Evolutionary conservation across 2,888 invertebrate genomes (phyloP), one percentile per base, ranked within the genome.

Genomic region (Ametastegia equiseti): DNA sequence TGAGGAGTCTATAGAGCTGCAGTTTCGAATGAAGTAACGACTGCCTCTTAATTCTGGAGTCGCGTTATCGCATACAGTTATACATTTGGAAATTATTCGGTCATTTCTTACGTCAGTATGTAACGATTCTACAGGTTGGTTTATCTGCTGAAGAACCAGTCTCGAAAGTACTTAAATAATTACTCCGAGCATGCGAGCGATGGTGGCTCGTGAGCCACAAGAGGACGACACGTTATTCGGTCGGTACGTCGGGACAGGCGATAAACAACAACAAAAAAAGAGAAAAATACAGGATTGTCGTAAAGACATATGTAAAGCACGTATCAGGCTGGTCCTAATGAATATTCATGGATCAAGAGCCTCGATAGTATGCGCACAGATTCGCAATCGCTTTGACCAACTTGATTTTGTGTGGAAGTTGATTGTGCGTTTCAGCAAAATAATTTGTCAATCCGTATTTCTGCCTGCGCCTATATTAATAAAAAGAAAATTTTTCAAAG

Each of bases 171-270:
- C 39, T 15, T 15, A 36, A 67, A 39, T 67, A 67, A 67, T 67
- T 67, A 42, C 39, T 67, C 39, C 23, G 39, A 67, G 23, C 67
- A 67, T 67, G 67, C 67, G 42, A 67, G 67, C 23, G 39, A n/a
- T 7, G 19, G 36, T 67, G 23, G 23, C 39, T 36, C 19, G 23
- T 19, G 39, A 67, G 23, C 39, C 39, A 67, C n/a, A 39, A 39
- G 39, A 39, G 67, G 19, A 39, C 19, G 67, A 39, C 19, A 15
- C 19, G 13, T 67, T 39, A 67, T 67, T 23, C 9, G 7, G 11
- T 19, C 42, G 19, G 42, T 19, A 19, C 39, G 4, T 19, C 19
- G 67, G 39, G 67, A 67, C 36, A 27, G 67, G 67, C 39, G 5
- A 67, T 67, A 67, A 67, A 36, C 67, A 23, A 6, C n/a, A 4